Evolutionary conservation across 2,797 vertebrate species (phyloP).

Genomic region (Spea hammondii): DNA sequence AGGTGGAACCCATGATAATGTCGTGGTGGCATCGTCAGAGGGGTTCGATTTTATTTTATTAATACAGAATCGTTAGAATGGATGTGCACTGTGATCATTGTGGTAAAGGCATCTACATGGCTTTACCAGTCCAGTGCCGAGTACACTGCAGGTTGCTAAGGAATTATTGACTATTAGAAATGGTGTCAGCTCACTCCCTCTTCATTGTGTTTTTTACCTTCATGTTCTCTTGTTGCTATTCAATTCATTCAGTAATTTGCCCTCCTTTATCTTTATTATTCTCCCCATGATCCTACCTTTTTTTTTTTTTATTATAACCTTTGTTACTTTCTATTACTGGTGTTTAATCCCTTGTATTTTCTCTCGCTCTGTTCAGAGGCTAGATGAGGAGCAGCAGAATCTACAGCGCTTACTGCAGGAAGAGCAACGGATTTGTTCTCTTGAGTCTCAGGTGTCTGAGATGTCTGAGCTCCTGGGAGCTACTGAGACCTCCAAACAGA

Average conservation of each 20-base stretch:
- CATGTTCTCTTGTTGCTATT: neutral
- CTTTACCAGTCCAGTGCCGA: no score
- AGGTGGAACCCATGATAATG: no score
- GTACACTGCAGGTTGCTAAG: no score
- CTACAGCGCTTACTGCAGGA: slow-evolving; percentile 76
- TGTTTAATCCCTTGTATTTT: neutral
- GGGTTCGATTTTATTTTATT: no score
- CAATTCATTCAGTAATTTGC: neutral
- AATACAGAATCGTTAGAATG: no score
- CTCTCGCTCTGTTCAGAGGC: slow-evolving; percentile 62
- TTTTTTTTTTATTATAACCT: no score
- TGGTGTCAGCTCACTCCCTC: neutral
- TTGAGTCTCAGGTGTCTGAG: slow-evolving; percentile 84
- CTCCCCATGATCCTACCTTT: no score
- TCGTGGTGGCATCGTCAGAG: no score
- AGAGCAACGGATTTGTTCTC: slow-evolving; percentile 77
- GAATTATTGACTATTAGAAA: no score
- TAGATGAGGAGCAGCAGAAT: slow-evolving; percentile 74
- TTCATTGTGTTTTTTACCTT: neutral
- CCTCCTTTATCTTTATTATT: no score
- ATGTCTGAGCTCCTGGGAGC: slow-evolving; percentile 84
- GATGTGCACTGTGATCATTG: no score
- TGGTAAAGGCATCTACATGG: no score
- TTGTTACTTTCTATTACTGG: neutral
- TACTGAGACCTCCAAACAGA: slow-evolving; percentile 81